These are phyloP conservation scores for Enteromius treurensis DNA, from an alignment of 2,797 vertebrate genomes.

Conservation along the genomic window DNA sequence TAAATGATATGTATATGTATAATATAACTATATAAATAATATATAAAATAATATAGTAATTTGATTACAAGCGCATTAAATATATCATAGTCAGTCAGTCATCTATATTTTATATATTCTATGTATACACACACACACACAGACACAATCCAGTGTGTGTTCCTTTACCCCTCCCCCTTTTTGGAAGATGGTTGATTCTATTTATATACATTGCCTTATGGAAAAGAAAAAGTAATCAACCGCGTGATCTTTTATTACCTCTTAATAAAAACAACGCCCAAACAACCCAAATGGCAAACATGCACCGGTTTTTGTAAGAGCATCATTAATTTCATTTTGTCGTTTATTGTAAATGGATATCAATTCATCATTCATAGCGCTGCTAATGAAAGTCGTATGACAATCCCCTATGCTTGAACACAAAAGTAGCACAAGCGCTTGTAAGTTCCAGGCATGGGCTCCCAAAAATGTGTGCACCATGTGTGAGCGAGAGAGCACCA, in stretches of 20 bases:
- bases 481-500: constrained; percentile 62
- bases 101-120: no score
- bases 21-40: background rate
- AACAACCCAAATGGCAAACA: constrained; percentile 14
- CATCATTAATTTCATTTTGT: constrained; percentile 6
- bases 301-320: background rate
- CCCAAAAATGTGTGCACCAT: constrained; percentile 70
- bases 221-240: background rate
- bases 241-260: background rate
- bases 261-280: background rate
- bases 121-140: no score
- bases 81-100: background rate
- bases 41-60: background rate
- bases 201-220: background rate
- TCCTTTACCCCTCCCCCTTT: no score
- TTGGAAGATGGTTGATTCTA: no score
- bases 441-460: constrained; percentile 48
- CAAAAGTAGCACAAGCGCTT: constrained; percentile 41
- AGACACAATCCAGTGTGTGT: no score
- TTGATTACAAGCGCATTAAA: background rate
- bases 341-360: constrained; percentile 21
- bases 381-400: constrained; percentile 35
- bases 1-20: background rate
- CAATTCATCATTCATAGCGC: background rate
- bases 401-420: background rate